Conservation (phyloP, 2,888 invertebrate genomes). For the Cephonodes hylas region DNA sequence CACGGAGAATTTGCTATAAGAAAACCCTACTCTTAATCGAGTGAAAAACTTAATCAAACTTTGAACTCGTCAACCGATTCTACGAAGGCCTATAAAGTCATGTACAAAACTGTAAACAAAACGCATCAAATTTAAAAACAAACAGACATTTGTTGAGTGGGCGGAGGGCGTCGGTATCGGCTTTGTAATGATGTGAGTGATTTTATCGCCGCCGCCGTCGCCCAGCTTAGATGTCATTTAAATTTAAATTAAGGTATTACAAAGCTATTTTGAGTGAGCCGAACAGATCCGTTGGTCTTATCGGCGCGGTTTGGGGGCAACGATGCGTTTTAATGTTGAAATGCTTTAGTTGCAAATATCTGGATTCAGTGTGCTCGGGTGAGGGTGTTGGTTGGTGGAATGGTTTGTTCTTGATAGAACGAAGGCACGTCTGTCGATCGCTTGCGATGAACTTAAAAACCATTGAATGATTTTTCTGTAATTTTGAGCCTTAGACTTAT, state of each 20-base stretch:
- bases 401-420: too few species aligned
- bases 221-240: constrained; percentile 73
- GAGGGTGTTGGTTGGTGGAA: neutral
- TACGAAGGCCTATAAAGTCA: too few species aligned
- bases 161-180: constrained; percentile 8
- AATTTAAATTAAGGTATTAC: constrained; percentile 80
- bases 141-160: neutral
- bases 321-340: constrained; percentile 36
- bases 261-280: constrained; percentile 49
- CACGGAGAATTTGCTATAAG: neutral
- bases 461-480: too few species aligned
- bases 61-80: too few species aligned
- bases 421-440: too few species aligned
- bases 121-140: neutral
- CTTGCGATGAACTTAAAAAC: too few species aligned
- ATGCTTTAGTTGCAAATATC: neutral
- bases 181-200: constrained; percentile 55
- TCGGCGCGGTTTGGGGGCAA: constrained; percentile 32
- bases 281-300: constrained; percentile 47
- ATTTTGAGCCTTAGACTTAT: too few species aligned
- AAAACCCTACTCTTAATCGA: neutral
- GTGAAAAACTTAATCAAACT: too few species aligned
- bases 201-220: constrained; percentile 42
- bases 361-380: neutral
- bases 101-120: too few species aligned